Evolutionary conservation across 2,113 vertebrate genomes (phyloP).

Genomic region (Monarcha castaneiventris): DNA sequence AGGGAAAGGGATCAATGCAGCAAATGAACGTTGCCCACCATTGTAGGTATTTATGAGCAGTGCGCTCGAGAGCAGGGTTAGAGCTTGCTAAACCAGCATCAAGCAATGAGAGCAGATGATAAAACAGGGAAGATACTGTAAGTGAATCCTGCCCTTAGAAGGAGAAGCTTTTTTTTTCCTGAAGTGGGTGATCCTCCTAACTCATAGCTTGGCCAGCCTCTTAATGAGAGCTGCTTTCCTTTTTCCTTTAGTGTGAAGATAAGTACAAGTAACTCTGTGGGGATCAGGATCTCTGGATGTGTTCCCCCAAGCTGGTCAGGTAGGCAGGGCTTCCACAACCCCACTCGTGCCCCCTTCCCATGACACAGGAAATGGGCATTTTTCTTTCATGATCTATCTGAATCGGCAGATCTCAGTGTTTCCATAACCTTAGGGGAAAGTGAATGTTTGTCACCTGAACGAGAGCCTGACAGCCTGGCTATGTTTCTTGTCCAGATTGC

Average conservation of each 20-base stretch:
- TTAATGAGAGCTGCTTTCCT: not conserved
- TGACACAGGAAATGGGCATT: rapidly evolving
- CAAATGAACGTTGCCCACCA: rapidly evolving
- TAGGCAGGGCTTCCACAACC: not conserved
- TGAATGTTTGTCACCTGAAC: rapidly evolving
- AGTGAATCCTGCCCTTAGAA: not conserved
- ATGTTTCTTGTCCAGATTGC: not conserved
- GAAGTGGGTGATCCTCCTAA: not conserved
- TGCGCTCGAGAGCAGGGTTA: rapidly evolving
- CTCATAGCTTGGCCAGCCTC: not conserved
- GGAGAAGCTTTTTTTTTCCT: not conserved
- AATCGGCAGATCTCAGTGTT: not conserved
- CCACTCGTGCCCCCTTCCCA: not conserved
- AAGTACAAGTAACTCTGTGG: not conserved
- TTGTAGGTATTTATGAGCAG: not conserved
- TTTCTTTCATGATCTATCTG: rapidly evolving
- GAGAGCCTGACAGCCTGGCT: not conserved
- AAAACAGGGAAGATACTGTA: not conserved
- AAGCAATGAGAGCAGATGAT: not conserved
- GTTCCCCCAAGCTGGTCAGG: not conserved
- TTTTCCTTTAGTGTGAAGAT: not conserved
- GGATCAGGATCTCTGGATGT: not conserved
- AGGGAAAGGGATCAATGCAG: not conserved
- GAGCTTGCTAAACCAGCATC: not conserved
- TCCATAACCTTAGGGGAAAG: not conserved